Percentiles rank a stretch among this genome's conserved stretches.
Conservation (phyloP, 2,797 vertebrate species). For the Oreonectes daqikongensis region DNA sequence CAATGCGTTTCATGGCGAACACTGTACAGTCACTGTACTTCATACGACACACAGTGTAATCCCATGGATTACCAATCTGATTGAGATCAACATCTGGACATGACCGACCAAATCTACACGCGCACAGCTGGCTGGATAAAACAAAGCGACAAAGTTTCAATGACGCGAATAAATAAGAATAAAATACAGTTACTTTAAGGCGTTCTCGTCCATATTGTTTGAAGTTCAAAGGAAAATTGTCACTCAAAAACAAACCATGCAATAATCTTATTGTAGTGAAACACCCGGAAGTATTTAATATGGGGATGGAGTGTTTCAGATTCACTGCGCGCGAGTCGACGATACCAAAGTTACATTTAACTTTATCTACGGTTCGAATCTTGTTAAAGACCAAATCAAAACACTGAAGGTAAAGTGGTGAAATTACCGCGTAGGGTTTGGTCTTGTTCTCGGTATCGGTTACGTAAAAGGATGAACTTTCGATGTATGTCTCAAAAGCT, state of each 20-base stretch:
- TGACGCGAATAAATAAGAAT: not conserved
- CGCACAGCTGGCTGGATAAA: slow-evolving; percentile 30
- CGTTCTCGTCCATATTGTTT: slow-evolving; percentile 7
- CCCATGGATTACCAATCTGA: slow-evolving; percentile 41
- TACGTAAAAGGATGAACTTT: slow-evolving; percentile 33
- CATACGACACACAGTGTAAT: slow-evolving; percentile 35
- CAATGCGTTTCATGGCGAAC: slow-evolving; percentile 52
- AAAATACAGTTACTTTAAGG: not conserved
- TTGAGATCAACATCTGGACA: slow-evolving; percentile 58
- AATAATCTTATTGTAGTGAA: slow-evolving; percentile 17
- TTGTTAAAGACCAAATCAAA: not conserved
- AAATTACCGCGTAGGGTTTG: not conserved
- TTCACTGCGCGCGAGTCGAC: not conserved
- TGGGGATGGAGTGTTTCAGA: slow-evolving; percentile 16
- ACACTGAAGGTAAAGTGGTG: no score
- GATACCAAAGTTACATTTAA: not conserved
- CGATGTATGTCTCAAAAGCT: not conserved
- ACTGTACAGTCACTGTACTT: slow-evolving; percentile 1
- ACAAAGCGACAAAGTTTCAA: slow-evolving; percentile 21
- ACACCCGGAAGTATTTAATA: slow-evolving; percentile 62
- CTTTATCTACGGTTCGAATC: not conserved
- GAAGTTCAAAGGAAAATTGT: not conserved
- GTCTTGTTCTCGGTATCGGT: not conserved
- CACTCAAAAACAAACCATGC: slow-evolving; percentile 23
- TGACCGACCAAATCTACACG: slow-evolving; percentile 7